Base-by-base conservation (phyloP, 1,140 invertebrate genomes). In the Pachypeltis micranthus region DNA sequence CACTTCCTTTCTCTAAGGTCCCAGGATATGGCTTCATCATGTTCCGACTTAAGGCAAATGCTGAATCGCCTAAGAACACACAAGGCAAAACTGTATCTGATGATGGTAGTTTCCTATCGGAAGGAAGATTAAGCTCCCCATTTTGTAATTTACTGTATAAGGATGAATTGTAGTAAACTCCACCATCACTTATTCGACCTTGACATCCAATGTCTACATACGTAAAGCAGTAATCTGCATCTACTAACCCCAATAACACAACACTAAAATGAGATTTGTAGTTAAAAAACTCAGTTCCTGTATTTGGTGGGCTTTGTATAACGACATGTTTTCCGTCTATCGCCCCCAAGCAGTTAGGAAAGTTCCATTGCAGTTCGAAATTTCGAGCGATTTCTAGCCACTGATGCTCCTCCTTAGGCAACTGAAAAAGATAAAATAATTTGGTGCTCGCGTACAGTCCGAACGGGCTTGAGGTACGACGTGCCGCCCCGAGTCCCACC, bases 171-270 rank as follows among this genome's bases (percentile, higher is more conserved):
- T n/a, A n/a, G n/a, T 7, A 63, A 51, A 73, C 69, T n/a, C 69
- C 70, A 16, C 71, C 69, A 68, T 75, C 75, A 60, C 69, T 70
- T 51, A 69, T 63, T 64, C 68, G 71, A 7, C 74, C 74, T 65
- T 73, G 72, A 7, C 70, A 69, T 47, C 75, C 75, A 14, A 79
- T 70, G 65, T 79, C 73, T 56, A 79, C 67, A 58, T 65, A 66
- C 23, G 73, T 69, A 67, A 78, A 79, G 61, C 72, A 70, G 63
- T 73, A 77, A 61, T 78, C 69, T 1, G 73, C 73, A 70, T 80
- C 76, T 61, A 76, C 75, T 10, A 79, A 47, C 2, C 74, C 78
- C 47, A 78, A 67, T 16, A 80, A 65, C 27, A 79, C 74, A 44
- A 78, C 71, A 24, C 72, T 76, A 68, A 74, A 77, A 67, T 65